Base-by-base conservation (phyloP, 2,888 invertebrate species). In the Drosophila bunnanda region DNA sequence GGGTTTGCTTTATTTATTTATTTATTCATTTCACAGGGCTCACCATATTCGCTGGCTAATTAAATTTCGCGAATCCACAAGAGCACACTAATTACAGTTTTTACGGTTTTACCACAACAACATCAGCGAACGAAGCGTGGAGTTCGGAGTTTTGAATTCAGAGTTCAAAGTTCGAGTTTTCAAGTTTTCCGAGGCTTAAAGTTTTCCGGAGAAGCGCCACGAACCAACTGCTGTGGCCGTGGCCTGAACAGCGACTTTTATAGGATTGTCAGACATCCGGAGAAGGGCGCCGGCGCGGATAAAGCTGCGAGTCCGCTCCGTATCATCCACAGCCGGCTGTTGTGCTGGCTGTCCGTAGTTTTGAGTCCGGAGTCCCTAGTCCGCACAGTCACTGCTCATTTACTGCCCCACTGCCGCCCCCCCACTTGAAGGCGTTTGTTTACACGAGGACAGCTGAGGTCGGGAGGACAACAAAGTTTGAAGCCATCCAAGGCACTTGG, bases 361-460 rank as follows among this genome's bases (percentile, higher is more conserved):
- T 32, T 0, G 6, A 28, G 46, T 46, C 48, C 50, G 8, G 15
- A 32, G 50, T 50, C 50, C 32, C 1, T 6, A n/a, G 64, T 62
- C 30, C 30, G 15, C 20, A 17, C 6, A 36, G 17, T 32, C 62
- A 43, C 52, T 85, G 88, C 82, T 78, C 83, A 65, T 88, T 88
- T 87, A 43, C 53, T 66, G 66, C 55, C 55, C 44, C 30, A 2
- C 34, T 6, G 20, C n/a, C 20, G 6, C 25, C 28, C 22, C 39
- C 36, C 38, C 41, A 30, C 43, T 70, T 53, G 50, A 38, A 54
- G 28, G 62, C 73, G 73, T 80, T 84, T 84, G 88, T 84, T 84
- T 84, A 87, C 83, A 78, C 75, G 83, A 58, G 76, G 76, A 83
- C 82, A 86, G 84, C 81, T 82, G 84, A 64, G 70, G 59, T 74